Conservation (phyloP, 2,888 invertebrate species). For the Dryomyza anilis region DNA sequence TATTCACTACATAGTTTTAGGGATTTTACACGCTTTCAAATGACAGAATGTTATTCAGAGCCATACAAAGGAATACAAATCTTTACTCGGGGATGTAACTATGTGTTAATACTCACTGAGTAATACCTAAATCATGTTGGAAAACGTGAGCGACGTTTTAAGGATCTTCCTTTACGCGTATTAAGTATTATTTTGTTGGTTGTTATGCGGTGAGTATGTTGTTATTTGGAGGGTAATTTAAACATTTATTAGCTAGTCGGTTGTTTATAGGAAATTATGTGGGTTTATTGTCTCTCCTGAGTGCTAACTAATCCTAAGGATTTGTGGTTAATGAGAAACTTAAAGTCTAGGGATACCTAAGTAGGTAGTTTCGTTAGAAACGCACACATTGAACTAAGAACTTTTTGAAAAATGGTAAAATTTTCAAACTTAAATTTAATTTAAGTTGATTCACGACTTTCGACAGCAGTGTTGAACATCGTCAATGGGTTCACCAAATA, state of each 20-base stretch:
- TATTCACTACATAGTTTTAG: slow-evolving; percentile 9
- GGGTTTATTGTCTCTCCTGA: not conserved
- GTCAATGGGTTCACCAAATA: too few species aligned
- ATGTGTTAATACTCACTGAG: not conserved
- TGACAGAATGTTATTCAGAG: not conserved
- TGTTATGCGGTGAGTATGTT: not conserved
- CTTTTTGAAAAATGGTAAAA: too few species aligned
- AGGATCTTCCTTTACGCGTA: slow-evolving; percentile 5
- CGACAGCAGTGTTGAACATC: too few species aligned
- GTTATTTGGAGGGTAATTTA: slow-evolving; percentile 9
- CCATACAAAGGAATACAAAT: not conserved
- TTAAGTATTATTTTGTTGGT: slow-evolving; percentile 1
- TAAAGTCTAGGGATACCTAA: too few species aligned
- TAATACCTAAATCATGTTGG: not conserved
- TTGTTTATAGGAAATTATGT: slow-evolving; percentile 1
- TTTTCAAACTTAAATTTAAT: too few species aligned
- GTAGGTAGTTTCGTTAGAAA: too few species aligned
- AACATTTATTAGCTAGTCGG: slow-evolving; percentile 16
- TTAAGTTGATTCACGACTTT: too few species aligned
- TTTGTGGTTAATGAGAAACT: too few species aligned
- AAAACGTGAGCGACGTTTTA: not conserved
- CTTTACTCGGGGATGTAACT: not conserved
- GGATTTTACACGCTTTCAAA: too few species aligned
- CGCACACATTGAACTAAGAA: too few species aligned
- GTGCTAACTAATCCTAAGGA: slow-evolving; percentile 2